Evolutionary conservation across 2,113 vertebrate species (phyloP).

Genomic region (Microtus ochrogaster): DNA sequence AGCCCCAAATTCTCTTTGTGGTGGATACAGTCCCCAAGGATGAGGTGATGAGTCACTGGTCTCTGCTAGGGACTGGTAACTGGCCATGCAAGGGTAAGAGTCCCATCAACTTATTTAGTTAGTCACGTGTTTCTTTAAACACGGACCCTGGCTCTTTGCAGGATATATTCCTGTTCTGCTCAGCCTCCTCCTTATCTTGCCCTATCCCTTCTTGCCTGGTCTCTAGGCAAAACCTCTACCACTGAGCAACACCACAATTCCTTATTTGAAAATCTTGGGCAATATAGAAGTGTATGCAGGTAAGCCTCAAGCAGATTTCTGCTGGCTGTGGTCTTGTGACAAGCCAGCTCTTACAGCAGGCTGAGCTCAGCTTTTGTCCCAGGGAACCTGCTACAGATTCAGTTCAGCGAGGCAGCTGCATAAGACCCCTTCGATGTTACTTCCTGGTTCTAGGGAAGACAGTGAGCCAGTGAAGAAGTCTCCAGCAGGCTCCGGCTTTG

Average conservation of each 20-base stretch:
- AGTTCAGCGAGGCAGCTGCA: neutral
- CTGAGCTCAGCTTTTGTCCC: neutral
- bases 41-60: neutral
- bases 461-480: neutral
- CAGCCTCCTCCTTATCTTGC: neutral
- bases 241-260: neutral
- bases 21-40: neutral
- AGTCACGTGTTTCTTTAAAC: neutral
- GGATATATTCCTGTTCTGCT: neutral
- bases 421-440: rapidly evolving
- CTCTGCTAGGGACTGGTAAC: neutral
- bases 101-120: neutral
- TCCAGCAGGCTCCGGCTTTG: no score
- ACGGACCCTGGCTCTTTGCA: neutral
- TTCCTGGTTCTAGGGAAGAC: neutral
- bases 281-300: neutral
- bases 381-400: neutral
- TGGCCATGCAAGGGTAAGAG: neutral
- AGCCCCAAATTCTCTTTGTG: neutral
- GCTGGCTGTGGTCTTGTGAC: neutral
- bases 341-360: neutral
- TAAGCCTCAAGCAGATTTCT: neutral
- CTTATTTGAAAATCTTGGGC: neutral
- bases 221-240: neutral
- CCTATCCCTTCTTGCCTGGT: neutral